These are phyloP conservation scores for Hedya salicella DNA, from an alignment of 2,888 invertebrate species.

Conservation along the genomic window DNA sequence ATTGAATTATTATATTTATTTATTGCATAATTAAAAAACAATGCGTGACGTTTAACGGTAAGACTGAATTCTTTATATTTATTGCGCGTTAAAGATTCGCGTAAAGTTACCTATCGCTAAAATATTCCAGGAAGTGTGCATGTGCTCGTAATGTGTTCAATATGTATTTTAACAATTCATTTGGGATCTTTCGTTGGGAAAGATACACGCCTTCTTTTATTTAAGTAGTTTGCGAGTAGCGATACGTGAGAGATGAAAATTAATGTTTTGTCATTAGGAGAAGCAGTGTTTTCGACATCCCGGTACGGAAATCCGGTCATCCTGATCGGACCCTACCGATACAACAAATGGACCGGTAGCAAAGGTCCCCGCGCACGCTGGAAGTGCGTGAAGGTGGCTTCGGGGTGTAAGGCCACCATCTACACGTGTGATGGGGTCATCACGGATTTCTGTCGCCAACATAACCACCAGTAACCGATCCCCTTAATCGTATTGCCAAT, in stretches of 20 bases:
- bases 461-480: slow-evolving; percentile 37
- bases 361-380: slow-evolving; percentile 47
- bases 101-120: too few species aligned
- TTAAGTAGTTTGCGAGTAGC: not conserved
- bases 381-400: slow-evolving; percentile 47
- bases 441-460: slow-evolving; percentile 49
- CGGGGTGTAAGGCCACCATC: slow-evolving; percentile 41
- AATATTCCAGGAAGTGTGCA: too few species aligned
- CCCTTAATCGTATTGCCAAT: not conserved
- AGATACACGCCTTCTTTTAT: too few species aligned
- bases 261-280: slow-evolving; percentile 9
- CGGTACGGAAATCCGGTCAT: slow-evolving; percentile 50
- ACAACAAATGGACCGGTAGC: slow-evolving; percentile 49
- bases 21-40: too few species aligned
- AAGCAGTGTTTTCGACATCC: slow-evolving; percentile 43
- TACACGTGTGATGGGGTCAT: slow-evolving; percentile 45
- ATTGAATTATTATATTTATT: too few species aligned
- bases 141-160: too few species aligned
- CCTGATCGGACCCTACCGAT: slow-evolving; percentile 50
- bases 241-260: not conserved
- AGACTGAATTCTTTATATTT: too few species aligned
- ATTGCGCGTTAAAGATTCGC: too few species aligned
- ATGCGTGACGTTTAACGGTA: too few species aligned
- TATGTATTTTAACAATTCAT: too few species aligned
- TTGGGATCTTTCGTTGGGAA: too few species aligned